Percentiles rank a stretch among this genome's conserved stretches.
phyloP scores from a whole-genome alignment of 2,113 vertebrate species.

The Dipodomys stephensi region DNA sequence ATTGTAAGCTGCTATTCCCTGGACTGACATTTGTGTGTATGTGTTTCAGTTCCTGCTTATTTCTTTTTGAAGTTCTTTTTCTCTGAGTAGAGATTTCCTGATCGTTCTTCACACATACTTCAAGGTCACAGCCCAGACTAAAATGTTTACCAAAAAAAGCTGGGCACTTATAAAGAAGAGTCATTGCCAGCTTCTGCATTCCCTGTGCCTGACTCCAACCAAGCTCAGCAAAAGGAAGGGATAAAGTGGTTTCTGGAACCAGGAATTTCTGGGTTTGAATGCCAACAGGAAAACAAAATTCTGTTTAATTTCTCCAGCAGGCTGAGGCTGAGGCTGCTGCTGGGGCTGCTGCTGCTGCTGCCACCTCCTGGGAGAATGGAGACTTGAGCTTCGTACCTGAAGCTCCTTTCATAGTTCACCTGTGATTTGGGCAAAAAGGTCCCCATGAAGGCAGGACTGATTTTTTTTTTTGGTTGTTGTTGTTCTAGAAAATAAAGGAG shows the following conservation, averaged over 20 bases:
- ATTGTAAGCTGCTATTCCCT: constrained; percentile 1
- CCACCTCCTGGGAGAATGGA: constrained; percentile 79
- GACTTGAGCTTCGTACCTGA: constrained; percentile 51
- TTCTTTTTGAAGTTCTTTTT: constrained; percentile 63
- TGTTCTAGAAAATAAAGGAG: constrained; percentile 11
- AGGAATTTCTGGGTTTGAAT: constrained; percentile 56
- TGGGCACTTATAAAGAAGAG: constrained; percentile 59
- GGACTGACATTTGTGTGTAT: background rate
- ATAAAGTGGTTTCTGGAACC: constrained; percentile 59
- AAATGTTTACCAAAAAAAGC: constrained; percentile 68
- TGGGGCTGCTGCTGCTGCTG: constrained; percentile 67
- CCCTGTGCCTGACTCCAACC: background rate
- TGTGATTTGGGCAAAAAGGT: constrained; percentile 9
- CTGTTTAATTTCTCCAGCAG: constrained; percentile 40
- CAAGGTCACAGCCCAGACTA: constrained; percentile 73
- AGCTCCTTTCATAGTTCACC: constrained; percentile 24
- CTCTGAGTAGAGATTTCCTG: constrained; percentile 46
- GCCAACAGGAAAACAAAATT: constrained; percentile 63
- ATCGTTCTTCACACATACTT: constrained; percentile 64
- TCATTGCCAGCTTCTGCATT: constrained; percentile 54
- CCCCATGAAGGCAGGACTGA: background rate
- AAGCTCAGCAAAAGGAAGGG: constrained; percentile 55
- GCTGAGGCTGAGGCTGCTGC: constrained; percentile 23
- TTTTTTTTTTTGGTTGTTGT: background rate
- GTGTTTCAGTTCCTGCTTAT: constrained; percentile 26